Evolutionary conservation across 2,888 invertebrate species (phyloP), one percentile per base, ranked within the genome.

Genomic region (Clunio marinus): DNA sequence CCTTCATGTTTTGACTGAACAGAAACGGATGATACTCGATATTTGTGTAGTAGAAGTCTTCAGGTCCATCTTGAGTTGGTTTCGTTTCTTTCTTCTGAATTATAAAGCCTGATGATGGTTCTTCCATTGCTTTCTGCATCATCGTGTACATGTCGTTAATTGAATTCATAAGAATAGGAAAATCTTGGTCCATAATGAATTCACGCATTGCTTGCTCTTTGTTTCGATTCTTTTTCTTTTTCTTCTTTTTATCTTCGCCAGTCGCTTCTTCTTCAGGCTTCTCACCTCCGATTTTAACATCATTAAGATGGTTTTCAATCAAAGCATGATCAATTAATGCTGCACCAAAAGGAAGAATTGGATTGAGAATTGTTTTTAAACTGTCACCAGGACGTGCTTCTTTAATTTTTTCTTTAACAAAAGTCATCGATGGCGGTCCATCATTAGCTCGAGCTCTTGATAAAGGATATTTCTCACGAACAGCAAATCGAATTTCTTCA

Each of bases 21-120:
- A 91, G 80, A 75, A 86, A 83, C 0, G 99, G 98, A 79, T 98
- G 96, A 79, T 96, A 99, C 78, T 98, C 98, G 74, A 92, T 83
- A 77, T 95, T 96, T 8, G 91, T 86, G 59, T 91, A 84, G 75
- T 82, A 86, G 22, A 83, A 82, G 27, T 81, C 80, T 67, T 82
- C 80, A 0, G 78, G 79, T 2, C 72, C 63, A 7, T 74, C 71
- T 2, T 69, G 74, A 2, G 79, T 78, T 0, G 86, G 84, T 20
- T 88, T 85, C 68, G 85, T 83, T 75, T 94, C 93, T 74, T 84
- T 85, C 76, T 92, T 93, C 76, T 95, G 93, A 28, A 91, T 87
- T 71, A 96, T 88, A 75, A 85, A 95, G 15, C 96, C 94, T 85
- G 70, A 69, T 55, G 71, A 69, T 3, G 62, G 32, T 15, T 58